Percentiles rank a stretch among this genome's conserved stretches.
These are phyloP conservation scores for Hemitrygon akajei DNA, from an alignment of 2,797 vertebrate species.

Conservation along the genomic window DNA sequence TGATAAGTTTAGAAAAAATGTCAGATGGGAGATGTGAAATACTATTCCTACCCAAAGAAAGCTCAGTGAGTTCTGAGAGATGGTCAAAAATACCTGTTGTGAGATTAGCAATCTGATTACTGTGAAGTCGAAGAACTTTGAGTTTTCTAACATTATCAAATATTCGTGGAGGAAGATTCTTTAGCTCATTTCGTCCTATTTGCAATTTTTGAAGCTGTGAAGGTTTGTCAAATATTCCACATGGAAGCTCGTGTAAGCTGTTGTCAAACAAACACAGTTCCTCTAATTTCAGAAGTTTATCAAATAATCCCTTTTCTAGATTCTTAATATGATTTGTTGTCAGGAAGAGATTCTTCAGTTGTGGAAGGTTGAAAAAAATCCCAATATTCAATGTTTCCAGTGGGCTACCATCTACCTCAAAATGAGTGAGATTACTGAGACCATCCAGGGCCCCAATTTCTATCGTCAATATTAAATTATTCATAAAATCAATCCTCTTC, in stretches of 20 bases:
- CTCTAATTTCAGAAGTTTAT: conserved; percentile 51
- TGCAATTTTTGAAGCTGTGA: conserved; percentile 53
- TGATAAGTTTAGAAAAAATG: conserved; percentile 57
- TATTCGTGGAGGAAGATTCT: conserved; percentile 45
- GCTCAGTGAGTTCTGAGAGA: conserved; percentile 56
- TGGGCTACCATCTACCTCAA: conserved; percentile 58
- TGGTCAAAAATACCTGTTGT: conserved; percentile 58
- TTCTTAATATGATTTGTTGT: conserved; percentile 54
- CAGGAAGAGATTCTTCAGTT: conserved; percentile 55
- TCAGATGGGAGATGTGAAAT: too few species aligned
- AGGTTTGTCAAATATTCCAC: conserved; percentile 63
- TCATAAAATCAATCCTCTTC: conserved; percentile 57
- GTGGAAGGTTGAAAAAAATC: conserved; percentile 59
- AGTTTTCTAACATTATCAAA: conserved; percentile 61
- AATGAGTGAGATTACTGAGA: conserved; percentile 48
- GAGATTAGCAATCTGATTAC: conserved; percentile 55
- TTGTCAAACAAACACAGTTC: conserved; percentile 58
- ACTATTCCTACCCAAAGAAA: too few species aligned
- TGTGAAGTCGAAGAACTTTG: conserved; percentile 56
- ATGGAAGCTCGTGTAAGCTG: conserved; percentile 59
- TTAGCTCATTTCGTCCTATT: conserved; percentile 62
- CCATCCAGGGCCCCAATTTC: conserved; percentile 67
- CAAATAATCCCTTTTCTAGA: conserved; percentile 61
- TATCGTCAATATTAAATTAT: conserved; percentile 50
- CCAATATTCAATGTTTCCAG: conserved; percentile 53